These are phyloP conservation scores for Tholera decimalis DNA, from an alignment of 2,888 invertebrate species.

Conservation along the genomic window DNA sequence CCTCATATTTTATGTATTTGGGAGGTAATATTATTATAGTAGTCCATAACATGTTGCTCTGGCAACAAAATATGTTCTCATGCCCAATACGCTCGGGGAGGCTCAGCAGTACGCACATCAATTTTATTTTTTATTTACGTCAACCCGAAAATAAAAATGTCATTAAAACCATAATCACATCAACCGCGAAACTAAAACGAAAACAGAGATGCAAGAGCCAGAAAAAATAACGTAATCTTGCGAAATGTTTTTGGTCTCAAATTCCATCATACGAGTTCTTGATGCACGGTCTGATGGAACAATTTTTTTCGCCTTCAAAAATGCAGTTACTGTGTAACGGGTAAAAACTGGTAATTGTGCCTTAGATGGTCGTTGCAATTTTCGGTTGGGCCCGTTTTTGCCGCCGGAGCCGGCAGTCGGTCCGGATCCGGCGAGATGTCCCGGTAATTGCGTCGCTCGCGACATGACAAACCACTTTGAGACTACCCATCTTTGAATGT, in stretches of 20 bases:
- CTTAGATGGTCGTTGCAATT: slow-evolving; percentile 81
- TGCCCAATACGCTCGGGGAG: not conserved
- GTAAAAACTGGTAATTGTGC: slow-evolving; percentile 84
- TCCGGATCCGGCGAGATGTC: slow-evolving; percentile 69
- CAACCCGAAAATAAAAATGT: slow-evolving; percentile 47
- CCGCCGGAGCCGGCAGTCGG: slow-evolving; percentile 47
- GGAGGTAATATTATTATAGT: slow-evolving; percentile 27
- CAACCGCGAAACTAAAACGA: slow-evolving; percentile 40
- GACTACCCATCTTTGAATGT: slow-evolving; percentile 64
- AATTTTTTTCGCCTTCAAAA: slow-evolving; percentile 69
- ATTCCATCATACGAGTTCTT: slow-evolving; percentile 61
- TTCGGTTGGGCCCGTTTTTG: slow-evolving; percentile 81
- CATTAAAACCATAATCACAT: slow-evolving; percentile 56
- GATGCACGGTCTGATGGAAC: slow-evolving; percentile 66
- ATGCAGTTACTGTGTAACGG: slow-evolving; percentile 77
- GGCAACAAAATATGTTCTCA: slow-evolving; percentile 15
- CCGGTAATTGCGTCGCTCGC: slow-evolving; percentile 71
- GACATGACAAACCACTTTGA: slow-evolving; percentile 69
- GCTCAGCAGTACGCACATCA: slow-evolving; percentile 17
- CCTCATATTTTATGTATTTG: slow-evolving; percentile 54
- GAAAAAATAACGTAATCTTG: slow-evolving; percentile 45
- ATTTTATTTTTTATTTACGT: slow-evolving; percentile 20
- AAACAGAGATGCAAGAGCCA: slow-evolving; percentile 42
- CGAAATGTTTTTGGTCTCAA: slow-evolving; percentile 57
- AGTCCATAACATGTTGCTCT: slow-evolving; percentile 4